These are phyloP conservation scores for Drosophila sordidula DNA, from an alignment of 2,888 invertebrate species.

Conservation along the genomic window DNA sequence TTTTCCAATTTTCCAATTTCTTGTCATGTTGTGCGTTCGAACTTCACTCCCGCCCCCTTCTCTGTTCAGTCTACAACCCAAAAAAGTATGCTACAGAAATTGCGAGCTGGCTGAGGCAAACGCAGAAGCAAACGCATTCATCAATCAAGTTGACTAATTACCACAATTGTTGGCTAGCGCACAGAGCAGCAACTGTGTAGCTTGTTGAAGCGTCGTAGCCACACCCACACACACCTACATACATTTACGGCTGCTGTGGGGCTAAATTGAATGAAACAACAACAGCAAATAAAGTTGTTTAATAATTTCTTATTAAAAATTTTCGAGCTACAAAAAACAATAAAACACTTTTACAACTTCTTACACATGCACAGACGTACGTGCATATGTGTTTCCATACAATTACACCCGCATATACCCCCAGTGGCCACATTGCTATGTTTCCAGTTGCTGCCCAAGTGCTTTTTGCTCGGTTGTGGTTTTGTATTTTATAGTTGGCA, in stretches of 20 bases:
- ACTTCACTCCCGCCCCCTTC: background rate
- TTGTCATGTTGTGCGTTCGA: conserved; percentile 9
- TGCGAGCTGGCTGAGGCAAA: conserved; percentile 2
- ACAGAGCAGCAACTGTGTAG: conserved; percentile 18
- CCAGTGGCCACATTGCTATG: conserved; percentile 12
- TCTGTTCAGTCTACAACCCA: background rate
- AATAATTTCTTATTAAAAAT: conserved; percentile 77
- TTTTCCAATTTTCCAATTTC: conserved; percentile 59
- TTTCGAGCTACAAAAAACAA: conserved; percentile 32
- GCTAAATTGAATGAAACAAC: conserved; percentile 13
- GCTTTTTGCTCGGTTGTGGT: conserved; percentile 42
- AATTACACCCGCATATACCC: background rate
- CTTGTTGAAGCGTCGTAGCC: conserved; percentile 13
- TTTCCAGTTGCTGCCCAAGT: conserved; percentile 38
- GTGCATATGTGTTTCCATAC: background rate
- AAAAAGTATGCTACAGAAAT: conserved; percentile 55
- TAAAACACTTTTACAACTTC: conserved; percentile 64
- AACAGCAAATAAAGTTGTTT: conserved; percentile 60
- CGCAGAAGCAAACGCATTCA: conserved; percentile 45
- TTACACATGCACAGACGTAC: conserved; percentile 26
- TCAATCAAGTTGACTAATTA: conserved; percentile 79
- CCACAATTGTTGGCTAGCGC: conserved; percentile 43
- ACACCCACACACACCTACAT: conserved; percentile 10
- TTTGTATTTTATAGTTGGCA: conserved; percentile 35
- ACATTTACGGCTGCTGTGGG: background rate